Evolutionary conservation across 2,113 vertebrate genomes (phyloP), one percentile per base, ranked within the genome.

Genomic region (Platichthys stellatus): DNA sequence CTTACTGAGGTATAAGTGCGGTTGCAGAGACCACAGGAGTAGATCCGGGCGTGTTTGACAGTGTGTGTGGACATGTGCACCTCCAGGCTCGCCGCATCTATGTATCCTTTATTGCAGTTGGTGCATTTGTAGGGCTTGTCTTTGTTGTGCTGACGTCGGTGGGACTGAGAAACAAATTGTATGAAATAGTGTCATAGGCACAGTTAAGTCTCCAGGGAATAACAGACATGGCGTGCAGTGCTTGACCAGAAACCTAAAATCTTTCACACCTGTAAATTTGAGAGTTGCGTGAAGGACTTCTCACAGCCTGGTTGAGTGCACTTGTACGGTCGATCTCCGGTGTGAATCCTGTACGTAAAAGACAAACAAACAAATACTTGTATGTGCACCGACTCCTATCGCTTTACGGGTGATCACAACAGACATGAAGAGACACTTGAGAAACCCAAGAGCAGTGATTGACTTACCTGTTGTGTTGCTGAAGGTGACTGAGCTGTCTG

Each of bases 41-140:
- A 99, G 89, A 99, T 96, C 95, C 97, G 97, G 87, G 97, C 97
- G 1, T 99, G 97, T 90, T 98, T 99, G 89, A 99, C 98, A 0
- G 98, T 99, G 86, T 99, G 98, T 0, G 97, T 98, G 23, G 97
- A 95, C 85, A 99, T 93, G 93, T 99, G 98, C 11, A 97, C 96
- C 93, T 99, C 97, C 74, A 99, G 90, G 0, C 96, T 97, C 56
- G 96, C 94, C 0, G 96, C 93, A 31, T 99, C 98, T 51, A 96
- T 95, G 87, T 99, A 99, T 5, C 97, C 98, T 79, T 97, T 96
- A 92, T 99, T 97, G 93, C 98, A 99, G 89, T 99, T 97, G 92
- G 96, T 94, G 95, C 98, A 99, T 95, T 99, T 99, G 94, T 96
- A 99, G 61, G 98, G 98, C 94, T 99, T 99, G 93, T 99, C 98